phyloP scores from a whole-genome alignment of 2,888 invertebrate species.

The Cotesia congregata region DNA sequence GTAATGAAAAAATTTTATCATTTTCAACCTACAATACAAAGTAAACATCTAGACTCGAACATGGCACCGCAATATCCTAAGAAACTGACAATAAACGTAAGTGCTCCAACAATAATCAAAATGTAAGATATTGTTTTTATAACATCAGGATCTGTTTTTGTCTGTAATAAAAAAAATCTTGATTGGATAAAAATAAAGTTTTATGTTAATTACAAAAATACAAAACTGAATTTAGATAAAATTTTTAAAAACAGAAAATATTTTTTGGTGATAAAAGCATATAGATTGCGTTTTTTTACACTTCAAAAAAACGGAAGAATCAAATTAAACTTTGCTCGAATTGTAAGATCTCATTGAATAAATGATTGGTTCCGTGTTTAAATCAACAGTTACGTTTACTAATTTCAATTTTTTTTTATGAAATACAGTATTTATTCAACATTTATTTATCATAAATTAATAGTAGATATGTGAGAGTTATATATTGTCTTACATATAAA shows the following conservation, averaged over 20 bases:
- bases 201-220: too few species aligned
- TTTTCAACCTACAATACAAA: conserved; percentile 76
- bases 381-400: too few species aligned
- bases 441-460: too few species aligned
- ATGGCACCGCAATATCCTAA: conserved; percentile 81
- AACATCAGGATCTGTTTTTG: conserved; percentile 71
- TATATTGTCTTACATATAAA: too few species aligned
- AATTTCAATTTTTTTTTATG: too few species aligned
- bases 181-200: conserved; percentile 6
- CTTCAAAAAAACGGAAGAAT: too few species aligned
- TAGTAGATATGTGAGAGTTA: too few species aligned
- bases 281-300: too few species aligned
- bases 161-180: conserved; percentile 54
- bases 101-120: conserved; percentile 78
- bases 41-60: conserved; percentile 78
- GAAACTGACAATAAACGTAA: conserved; percentile 81
- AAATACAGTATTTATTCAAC: too few species aligned
- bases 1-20: conserved; percentile 25
- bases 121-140: conserved; percentile 79
- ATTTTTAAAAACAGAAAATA: background rate
- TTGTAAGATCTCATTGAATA: too few species aligned
- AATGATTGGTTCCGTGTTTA: too few species aligned
- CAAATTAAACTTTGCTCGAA: too few species aligned
- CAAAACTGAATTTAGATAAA: background rate
- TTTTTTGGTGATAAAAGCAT: background rate